These are phyloP conservation scores for Podocnemis expansa DNA, from an alignment of 2,113 vertebrate species.

Conservation along the genomic window DNA sequence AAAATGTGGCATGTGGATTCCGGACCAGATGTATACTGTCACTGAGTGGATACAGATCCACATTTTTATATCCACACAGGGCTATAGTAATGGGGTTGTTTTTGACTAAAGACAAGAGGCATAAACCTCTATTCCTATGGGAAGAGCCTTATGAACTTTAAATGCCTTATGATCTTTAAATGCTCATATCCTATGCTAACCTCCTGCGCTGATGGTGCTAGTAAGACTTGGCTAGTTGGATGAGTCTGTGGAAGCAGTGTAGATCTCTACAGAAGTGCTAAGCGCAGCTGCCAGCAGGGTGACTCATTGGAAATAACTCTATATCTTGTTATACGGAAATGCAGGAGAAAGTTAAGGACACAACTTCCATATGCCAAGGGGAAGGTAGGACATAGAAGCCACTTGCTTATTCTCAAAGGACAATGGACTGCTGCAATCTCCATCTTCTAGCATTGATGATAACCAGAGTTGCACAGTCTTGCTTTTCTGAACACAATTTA, in stretches of 20 bases:
- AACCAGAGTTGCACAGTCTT: rapidly evolving
- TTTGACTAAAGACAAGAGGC: not conserved
- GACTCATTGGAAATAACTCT: not conserved
- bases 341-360: not conserved
- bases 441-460: rapidly evolving
- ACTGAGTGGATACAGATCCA: too few relatives aligned
- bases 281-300: not conserved
- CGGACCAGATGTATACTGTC: too few relatives aligned
- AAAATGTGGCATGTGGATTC: too few relatives aligned
- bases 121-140: too few relatives aligned
- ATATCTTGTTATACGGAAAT: not conserved
- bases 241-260: not conserved
- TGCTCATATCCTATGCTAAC: rapidly evolving
- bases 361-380: not conserved
- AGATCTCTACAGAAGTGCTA: not conserved
- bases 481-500: not conserved
- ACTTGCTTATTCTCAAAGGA: not conserved
- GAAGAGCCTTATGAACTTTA: not conserved
- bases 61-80: too few relatives aligned
- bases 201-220: not conserved
- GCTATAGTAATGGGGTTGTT: too few relatives aligned
- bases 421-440: rapidly evolving
- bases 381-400: not conserved
- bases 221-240: not conserved
- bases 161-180: not conserved